Conservation (phyloP, 2,797 vertebrate species). For the Smutsia temminckii region DNA sequence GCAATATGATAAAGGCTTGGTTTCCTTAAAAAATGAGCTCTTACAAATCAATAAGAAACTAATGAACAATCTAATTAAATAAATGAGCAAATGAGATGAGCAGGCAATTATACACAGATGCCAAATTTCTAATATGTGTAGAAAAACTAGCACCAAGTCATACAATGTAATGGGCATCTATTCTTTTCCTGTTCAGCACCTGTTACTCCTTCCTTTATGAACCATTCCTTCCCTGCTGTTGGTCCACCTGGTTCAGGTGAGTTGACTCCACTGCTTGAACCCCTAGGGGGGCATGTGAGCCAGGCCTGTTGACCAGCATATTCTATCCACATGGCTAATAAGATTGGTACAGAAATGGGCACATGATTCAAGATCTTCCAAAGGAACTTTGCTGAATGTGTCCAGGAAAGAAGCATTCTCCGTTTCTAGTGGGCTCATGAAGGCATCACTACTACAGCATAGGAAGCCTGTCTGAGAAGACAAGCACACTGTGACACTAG, state of each 20-base stretch:
- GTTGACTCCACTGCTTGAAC: not conserved
- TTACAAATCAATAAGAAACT: not conserved
- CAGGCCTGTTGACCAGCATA: not conserved
- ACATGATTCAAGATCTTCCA: not conserved
- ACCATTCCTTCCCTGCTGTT: not conserved
- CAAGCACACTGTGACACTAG: not conserved
- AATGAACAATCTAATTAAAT: not conserved
- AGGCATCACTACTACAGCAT: not conserved
- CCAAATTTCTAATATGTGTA: not conserved
- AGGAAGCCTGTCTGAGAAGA: not conserved
- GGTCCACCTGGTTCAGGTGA: not conserved
- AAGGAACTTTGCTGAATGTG: not conserved
- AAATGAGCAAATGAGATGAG: not conserved
- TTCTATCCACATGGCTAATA: not conserved
- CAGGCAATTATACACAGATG: not conserved
- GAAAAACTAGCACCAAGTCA: not conserved
- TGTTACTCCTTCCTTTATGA: not conserved
- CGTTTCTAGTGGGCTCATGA: not conserved
- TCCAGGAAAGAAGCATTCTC: not conserved
- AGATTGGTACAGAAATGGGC: not conserved
- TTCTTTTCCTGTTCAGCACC: not conserved
- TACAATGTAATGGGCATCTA: not conserved
- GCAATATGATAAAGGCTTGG: not conserved
- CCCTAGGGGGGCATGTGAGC: not conserved
- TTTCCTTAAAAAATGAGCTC: not conserved